Evolutionary conservation across 2,797 vertebrate genomes (phyloP), one percentile per base, ranked within the genome.

Genomic region (Bucorvus abyssinicus): DNA sequence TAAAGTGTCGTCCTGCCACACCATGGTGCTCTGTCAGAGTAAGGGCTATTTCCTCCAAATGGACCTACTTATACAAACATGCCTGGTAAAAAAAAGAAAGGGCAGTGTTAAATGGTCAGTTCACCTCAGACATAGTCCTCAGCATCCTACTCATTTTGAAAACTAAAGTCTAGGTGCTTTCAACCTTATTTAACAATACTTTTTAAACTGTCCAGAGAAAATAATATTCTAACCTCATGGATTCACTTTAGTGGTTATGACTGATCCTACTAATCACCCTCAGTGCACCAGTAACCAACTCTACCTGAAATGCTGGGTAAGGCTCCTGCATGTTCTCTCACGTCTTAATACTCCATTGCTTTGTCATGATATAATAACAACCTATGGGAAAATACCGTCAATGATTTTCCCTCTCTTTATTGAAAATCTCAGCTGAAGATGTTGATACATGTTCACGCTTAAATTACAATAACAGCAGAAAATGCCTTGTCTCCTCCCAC

Each of bases 361-460:
- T 95, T 86, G 89, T 50, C 71, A 69, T 4, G 13, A 56, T 85
- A 82, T 60, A 63, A 88, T 94, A 95, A 88, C 42, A 84, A 74
- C 10, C 4, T 30, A 42, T 40, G 27, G 20, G 53, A 83, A 73
- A 91, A 84, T 34, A 34, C 5, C 82, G 20, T 57, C 38, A 27
- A 9, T 53, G 9, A 44, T 36, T 44, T 79, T 65, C 7, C 19
- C 49, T 92, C 53, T 65, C 55, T 69, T 36, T 91, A 45, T 1
- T 53, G 86, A 90, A 84, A 93, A 89, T 12, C 40, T 34, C 21
- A 69, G 10, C 4, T 4, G 47, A 79, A 87, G 29, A 47, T 71
- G 40, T 53, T 2, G 10, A 19, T 71, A 34, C 9, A 26, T 40
- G 13, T 55, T 91, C 38, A 70, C 1, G 3, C 14, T 75, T 84